Evolutionary conservation across 2,888 invertebrate genomes (phyloP).

Genomic region (Thecophora atra): DNA sequence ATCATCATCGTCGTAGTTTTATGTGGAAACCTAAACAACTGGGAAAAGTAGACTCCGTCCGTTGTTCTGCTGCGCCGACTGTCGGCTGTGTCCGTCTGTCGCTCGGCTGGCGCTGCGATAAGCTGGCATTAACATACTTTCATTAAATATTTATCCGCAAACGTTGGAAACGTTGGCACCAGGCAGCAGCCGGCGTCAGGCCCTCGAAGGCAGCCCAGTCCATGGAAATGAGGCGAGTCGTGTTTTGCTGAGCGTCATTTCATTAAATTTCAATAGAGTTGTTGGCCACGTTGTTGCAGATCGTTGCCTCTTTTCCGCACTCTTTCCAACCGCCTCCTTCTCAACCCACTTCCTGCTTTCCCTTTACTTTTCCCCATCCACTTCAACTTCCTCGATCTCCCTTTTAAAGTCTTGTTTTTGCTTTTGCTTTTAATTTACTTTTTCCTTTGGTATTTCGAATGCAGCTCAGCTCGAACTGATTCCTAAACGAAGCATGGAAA

Average conservation of each 20-base stretch:
- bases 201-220: not conserved
- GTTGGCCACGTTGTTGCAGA: slow-evolving; percentile 17
- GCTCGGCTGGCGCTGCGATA: slow-evolving; percentile 27
- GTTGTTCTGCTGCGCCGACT: not conserved
- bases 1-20: not conserved
- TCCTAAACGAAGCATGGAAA: slow-evolving; percentile 32
- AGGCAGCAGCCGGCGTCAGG: not conserved
- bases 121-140: slow-evolving; percentile 37
- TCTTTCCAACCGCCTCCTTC: not conserved
- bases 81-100: not conserved
- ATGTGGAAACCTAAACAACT: not conserved
- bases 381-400: not conserved
- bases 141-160: slow-evolving; percentile 34
- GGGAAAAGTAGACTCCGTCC: slow-evolving; percentile 1
- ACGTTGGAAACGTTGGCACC: slow-evolving; percentile 6
- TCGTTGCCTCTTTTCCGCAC: not conserved
- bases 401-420: slow-evolving; percentile 26
- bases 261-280: slow-evolving; percentile 35
- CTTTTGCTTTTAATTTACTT: not conserved
- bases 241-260: slow-evolving; percentile 24
- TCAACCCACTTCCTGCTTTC: not conserved
- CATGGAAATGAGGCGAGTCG: not conserved
- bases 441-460: not conserved
- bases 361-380: not conserved
- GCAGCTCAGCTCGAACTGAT: slow-evolving; percentile 29